phyloP scores from a whole-genome alignment of 2,888 invertebrate genomes.

The Conistra vaccinii region DNA sequence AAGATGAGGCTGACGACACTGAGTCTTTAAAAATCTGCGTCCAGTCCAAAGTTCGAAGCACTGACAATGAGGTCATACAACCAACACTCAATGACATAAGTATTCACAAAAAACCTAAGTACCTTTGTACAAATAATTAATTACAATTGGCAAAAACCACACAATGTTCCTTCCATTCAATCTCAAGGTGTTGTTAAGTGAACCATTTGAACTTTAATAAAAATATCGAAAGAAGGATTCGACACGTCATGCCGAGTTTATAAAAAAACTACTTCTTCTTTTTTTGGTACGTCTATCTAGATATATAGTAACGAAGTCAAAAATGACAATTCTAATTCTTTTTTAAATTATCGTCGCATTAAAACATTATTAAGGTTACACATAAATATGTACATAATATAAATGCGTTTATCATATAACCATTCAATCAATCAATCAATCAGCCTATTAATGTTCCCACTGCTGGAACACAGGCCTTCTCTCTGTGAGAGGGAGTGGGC shows the following conservation, averaged over 20 bases:
- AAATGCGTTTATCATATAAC: no score
- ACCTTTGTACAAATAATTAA: slow-evolving; percentile 14
- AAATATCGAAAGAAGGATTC: neutral
- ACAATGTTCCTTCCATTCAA: neutral
- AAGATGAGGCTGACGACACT: neutral
- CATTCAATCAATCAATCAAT: no score
- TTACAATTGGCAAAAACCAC: slow-evolving; percentile 22
- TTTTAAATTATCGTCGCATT: no score
- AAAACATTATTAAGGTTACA: no score
- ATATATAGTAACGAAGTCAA: no score
- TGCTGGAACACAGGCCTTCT: no score
- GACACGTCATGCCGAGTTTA: neutral
- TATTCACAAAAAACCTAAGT: slow-evolving; percentile 16
- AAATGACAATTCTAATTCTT: no score
- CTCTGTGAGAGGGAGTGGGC: no score
- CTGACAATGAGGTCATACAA: slow-evolving; percentile 3
- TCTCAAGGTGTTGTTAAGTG: neutral
- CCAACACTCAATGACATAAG: neutral
- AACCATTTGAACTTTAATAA: neutral
- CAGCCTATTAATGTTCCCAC: no score
- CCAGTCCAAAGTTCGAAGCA: slow-evolving; percentile 10
- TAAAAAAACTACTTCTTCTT: neutral
- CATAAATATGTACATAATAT: no score
- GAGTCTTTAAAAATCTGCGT: neutral
- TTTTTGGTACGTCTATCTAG: neutral